Base-by-base conservation (phyloP, 1,140 invertebrate genomes). In the Leptopilina boulardi region DNA sequence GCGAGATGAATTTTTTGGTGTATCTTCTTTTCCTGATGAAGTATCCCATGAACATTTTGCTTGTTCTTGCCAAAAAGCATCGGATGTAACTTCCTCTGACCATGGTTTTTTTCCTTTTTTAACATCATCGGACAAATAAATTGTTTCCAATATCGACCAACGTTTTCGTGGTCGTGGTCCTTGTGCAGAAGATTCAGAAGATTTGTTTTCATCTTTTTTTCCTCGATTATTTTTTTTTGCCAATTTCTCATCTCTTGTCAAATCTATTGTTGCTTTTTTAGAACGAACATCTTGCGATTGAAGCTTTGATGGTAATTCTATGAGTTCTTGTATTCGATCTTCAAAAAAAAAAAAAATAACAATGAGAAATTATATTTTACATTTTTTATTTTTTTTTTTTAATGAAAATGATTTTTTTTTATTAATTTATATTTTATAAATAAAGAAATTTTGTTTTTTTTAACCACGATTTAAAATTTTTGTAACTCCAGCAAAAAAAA, bases 81-180 rank as follows among this genome's bases (percentile, higher is more conserved):
- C 70, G n/a, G 54, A 76, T 0, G 10, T n/a, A 2, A 56, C 41
- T n/a, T 77, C 75, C 2, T 85, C 77, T 0, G 71, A 72, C 85
- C 84, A 86, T 18, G 82, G 76, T 54, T 82, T 84, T 26, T 83
- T 44, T 59, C 78, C 71, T 56, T 82, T 88, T 13, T 47, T 83
- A 26, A 81, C 38, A 54, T 85, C 79, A 6, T 82, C 79, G 0
- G 78, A 71, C 0, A 76, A 3, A 47, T 84, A 76, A 0, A 38
- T 42, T 0, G 74, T 26, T 44, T 83, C 81, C 2, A 75, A 44
- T n/a, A 77, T 82, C 5, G 79, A 71, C 88, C 87, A 88, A 15
- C 86, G 85, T 56, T 74, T 87, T 66, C 85, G 81, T 6, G 59
- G 71, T 0, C 59, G 78, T 1, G 38, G 51, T 13, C 80, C 81